Evolutionary conservation across 2,113 vertebrate species (phyloP).

Genomic region (Calidris pugnax): DNA sequence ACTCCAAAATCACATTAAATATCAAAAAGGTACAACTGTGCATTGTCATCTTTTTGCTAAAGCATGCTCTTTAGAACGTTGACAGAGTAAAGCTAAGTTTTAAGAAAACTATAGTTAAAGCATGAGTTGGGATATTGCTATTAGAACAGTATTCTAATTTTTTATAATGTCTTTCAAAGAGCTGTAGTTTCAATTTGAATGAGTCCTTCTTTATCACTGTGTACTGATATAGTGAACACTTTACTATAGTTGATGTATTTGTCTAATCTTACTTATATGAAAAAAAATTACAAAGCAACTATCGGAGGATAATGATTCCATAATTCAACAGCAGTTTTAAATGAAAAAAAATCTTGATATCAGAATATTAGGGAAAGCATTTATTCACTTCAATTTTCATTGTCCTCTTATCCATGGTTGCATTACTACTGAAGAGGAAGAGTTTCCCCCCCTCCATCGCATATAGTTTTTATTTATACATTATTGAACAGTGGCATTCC

Average conservation of each 20-base stretch:
- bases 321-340: background rate
- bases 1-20: background rate
- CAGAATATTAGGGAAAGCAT: background rate
- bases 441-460: background rate
- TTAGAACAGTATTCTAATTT: background rate
- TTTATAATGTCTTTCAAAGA: background rate
- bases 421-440: background rate
- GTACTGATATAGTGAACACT: background rate
- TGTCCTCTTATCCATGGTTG: background rate
- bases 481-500: background rate
- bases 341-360: background rate
- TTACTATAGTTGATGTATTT: background rate
- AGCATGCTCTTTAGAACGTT: background rate
- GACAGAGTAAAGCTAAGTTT: background rate
- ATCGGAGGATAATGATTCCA: background rate
- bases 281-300: background rate
- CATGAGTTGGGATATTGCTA: background rate
- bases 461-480: background rate
- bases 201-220: background rate
- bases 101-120: background rate
- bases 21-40: conserved; percentile 6
- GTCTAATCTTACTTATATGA: background rate
- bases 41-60: background rate
- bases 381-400: background rate
- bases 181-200: background rate